phyloP scores from a whole-genome alignment of 2,113 vertebrate species.

The Pantherophis guttatus region DNA sequence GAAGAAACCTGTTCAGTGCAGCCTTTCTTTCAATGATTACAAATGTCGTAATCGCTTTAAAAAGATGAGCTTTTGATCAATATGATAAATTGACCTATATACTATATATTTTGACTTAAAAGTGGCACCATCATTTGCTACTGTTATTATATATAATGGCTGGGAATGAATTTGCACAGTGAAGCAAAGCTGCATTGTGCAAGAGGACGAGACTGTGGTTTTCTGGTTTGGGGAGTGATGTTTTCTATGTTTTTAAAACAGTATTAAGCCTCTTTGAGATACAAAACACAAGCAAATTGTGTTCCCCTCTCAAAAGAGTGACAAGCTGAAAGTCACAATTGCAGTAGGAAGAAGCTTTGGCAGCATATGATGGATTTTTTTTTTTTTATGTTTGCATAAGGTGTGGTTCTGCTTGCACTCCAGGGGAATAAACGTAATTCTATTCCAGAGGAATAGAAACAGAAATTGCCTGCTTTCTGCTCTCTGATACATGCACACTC shows the following conservation, averaged over 20 bases:
- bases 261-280: not conserved
- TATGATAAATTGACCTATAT: not conserved
- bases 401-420: not conserved
- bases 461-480: not conserved
- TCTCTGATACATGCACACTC: not conserved
- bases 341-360: not conserved
- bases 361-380: not conserved
- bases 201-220: not conserved
- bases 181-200: not conserved
- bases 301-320: not conserved
- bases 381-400: not conserved
- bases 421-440: not conserved
- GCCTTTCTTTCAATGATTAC: not conserved
- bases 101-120: not conserved
- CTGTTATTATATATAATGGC: not conserved
- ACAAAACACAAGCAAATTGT: not conserved
- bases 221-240: not conserved
- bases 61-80: slow-evolving; percentile 37
- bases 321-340: not conserved
- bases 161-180: not conserved
- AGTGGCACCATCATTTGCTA: not conserved
- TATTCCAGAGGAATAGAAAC: not conserved
- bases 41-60: not conserved
- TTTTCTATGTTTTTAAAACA: not conserved
- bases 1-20: not conserved